Conservation (phyloP, 1,140 invertebrate genomes). For the Ceratoteleas bidentatus region DNA sequence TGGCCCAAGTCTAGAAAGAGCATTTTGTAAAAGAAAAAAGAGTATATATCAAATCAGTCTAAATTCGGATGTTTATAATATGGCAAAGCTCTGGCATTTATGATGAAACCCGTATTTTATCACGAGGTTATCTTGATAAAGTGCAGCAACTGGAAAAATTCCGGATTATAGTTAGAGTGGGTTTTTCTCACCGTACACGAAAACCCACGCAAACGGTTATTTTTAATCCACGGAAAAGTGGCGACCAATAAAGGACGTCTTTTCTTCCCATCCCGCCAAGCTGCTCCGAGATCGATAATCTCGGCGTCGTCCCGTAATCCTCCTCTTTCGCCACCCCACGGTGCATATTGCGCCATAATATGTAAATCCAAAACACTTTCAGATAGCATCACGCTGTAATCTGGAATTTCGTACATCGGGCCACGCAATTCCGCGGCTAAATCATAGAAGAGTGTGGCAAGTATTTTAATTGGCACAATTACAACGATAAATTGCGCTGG, state of each 20-base stretch:
- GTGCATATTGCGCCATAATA: constrained; percentile 55
- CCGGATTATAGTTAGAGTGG: too few relatives aligned
- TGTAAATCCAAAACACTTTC: constrained; percentile 57
- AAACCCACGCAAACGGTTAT: too few relatives aligned
- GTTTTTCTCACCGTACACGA: too few relatives aligned
- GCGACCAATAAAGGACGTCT: constrained; percentile 46
- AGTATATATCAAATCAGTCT: too few relatives aligned
- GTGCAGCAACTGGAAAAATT: too few relatives aligned
- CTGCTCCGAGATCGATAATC: constrained; percentile 55
- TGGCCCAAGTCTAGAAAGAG: too few relatives aligned
- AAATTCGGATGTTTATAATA: too few relatives aligned
- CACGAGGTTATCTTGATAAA: too few relatives aligned
- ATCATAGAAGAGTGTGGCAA: constrained; percentile 23
- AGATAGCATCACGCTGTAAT: constrained; percentile 53
- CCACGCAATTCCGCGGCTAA: constrained; percentile 35
- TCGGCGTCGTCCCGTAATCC: constrained; percentile 50
- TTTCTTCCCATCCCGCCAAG: constrained; percentile 15
- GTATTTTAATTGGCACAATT: constrained; percentile 34
- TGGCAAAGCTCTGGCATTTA: too few relatives aligned
- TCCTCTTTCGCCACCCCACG: constrained; percentile 47
- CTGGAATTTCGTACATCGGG: constrained; percentile 50
- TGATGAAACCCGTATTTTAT: too few relatives aligned
- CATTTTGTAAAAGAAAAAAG: too few relatives aligned
- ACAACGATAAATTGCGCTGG: constrained; percentile 4
- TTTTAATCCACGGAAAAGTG: constrained; percentile 59